Evolutionary conservation across 2,888 invertebrate genomes (phyloP).

Genomic region (Clivina fossor): DNA sequence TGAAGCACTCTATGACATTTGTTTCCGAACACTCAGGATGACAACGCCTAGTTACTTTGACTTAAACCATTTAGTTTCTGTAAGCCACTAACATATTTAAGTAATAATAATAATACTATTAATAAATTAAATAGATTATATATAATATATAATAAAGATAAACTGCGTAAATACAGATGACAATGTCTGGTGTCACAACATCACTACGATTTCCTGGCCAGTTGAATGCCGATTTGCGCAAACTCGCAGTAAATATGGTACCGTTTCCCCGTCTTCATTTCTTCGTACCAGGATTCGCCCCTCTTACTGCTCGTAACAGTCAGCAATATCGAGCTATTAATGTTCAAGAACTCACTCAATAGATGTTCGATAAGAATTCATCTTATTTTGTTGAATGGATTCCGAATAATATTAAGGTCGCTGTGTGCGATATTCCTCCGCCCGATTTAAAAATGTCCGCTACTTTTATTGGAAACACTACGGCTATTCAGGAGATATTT

Average conservation of each 20-base stretch:
- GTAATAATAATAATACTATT: too few species aligned
- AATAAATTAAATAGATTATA: too few species aligned
- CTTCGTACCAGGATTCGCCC: constrained; percentile 86
- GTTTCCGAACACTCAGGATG: constrained; percentile 81
- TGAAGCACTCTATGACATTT: constrained; percentile 87
- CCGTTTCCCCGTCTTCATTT: constrained; percentile 89
- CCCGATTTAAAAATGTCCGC: constrained; percentile 89
- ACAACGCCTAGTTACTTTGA: constrained; percentile 89
- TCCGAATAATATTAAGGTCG: constrained; percentile 82
- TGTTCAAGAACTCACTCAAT: constrained; percentile 61
- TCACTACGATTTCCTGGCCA: constrained; percentile 89
- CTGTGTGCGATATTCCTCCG: constrained; percentile 84
- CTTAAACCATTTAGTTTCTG: constrained; percentile 83
- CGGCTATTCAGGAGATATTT: constrained; percentile 85
- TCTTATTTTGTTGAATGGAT: constrained; percentile 75
- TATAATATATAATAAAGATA: too few species aligned
- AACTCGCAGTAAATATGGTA: constrained; percentile 91
- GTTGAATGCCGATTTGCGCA: constrained; percentile 84
- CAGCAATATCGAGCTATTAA: constrained; percentile 58
- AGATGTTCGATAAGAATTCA: constrained; percentile 74
- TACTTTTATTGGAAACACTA: constrained; percentile 85
- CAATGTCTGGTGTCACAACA: constrained; percentile 81
- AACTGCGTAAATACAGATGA: constrained; percentile 48
- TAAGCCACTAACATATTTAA: too few species aligned
- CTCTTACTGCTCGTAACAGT: constrained; percentile 68